Conservation (phyloP, 2,888 invertebrate genomes). For the Byasa hedistus region DNA sequence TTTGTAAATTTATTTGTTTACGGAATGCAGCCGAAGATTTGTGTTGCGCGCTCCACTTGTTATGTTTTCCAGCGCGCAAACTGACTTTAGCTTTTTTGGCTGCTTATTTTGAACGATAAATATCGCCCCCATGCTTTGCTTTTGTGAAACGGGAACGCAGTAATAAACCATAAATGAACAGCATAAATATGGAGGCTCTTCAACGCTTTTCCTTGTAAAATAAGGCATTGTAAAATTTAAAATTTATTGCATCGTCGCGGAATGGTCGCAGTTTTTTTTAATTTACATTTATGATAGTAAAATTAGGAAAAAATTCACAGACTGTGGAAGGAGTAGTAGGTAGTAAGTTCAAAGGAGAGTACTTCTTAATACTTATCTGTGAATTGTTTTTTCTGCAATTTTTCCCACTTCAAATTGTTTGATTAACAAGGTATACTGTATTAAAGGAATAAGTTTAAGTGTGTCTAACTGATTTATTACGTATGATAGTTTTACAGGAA, state of each 20-base stretch:
- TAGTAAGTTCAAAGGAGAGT: too few species aligned
- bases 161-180: conserved; percentile 21
- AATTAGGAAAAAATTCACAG: not conserved
- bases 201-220: not conserved
- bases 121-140: conserved; percentile 19
- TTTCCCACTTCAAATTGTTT: too few species aligned
- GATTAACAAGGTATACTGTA: too few species aligned
- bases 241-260: not conserved
- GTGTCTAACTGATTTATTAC: not conserved
- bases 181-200: not conserved
- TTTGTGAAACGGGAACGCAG: conserved; percentile 13
- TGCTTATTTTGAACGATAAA: conserved; percentile 27
- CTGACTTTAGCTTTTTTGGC: conserved; percentile 26
- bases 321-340: too few species aligned
- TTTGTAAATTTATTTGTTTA: conserved; percentile 34
- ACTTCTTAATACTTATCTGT: too few species aligned
- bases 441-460: too few species aligned
- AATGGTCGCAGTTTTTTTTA: not conserved
- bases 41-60: conserved; percentile 29
- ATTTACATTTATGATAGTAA: not conserved
- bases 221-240: not conserved
- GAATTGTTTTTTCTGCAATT: too few species aligned
- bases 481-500: not conserved
- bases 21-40: conserved; percentile 32
- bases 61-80: conserved; percentile 24